Percentiles rank a stretch among this genome's conserved stretches.
Evolutionary conservation across 2,113 vertebrate species (phyloP).

Genomic region (Aspidoscelis tigris): DNA sequence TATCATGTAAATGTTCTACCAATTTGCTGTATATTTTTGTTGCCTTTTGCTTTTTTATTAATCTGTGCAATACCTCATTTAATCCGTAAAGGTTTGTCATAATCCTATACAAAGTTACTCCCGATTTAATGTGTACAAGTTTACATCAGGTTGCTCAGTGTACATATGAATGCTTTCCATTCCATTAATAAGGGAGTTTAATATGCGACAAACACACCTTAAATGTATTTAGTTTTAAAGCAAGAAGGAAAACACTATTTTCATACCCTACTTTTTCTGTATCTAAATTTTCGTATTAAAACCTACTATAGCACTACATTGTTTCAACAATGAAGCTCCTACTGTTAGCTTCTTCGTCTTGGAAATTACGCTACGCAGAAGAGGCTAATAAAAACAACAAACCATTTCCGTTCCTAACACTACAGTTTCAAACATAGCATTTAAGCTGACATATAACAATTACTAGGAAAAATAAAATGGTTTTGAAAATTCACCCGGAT

Average conservation of each 20-base stretch:
- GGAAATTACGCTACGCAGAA: constrained; percentile 80
- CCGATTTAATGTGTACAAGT: constrained; percentile 85
- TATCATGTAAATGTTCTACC: constrained; percentile 94
- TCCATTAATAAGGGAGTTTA: constrained; percentile 82
- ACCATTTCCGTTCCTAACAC: constrained; percentile 79
- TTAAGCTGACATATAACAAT: constrained; percentile 66
- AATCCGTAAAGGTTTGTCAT: constrained; percentile 90
- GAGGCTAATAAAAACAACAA: constrained; percentile 85
- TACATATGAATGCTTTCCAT: constrained; percentile 83
- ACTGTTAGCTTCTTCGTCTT: constrained; percentile 83
- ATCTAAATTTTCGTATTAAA: constrained; percentile 91
- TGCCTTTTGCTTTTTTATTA: constrained; percentile 89
- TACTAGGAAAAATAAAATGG: constrained; percentile 57
- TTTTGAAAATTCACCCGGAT: constrained; percentile 61
- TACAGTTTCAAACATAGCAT: constrained; percentile 69
- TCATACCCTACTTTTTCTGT: constrained; percentile 92
- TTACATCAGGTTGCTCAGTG: constrained; percentile 81
- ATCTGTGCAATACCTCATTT: constrained; percentile 99
- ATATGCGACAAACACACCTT: constrained; percentile 82
- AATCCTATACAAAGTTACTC: constrained; percentile 83
- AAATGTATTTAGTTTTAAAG: constrained; percentile 84
- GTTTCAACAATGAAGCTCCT: constrained; percentile 85
- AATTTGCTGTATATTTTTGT: constrained; percentile 98
- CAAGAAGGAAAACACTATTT: constrained; percentile 93
- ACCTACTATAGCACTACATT: constrained; percentile 90